phyloP scores from a whole-genome alignment of 1,140 invertebrate genomes.

The Onthophagus taurus region DNA sequence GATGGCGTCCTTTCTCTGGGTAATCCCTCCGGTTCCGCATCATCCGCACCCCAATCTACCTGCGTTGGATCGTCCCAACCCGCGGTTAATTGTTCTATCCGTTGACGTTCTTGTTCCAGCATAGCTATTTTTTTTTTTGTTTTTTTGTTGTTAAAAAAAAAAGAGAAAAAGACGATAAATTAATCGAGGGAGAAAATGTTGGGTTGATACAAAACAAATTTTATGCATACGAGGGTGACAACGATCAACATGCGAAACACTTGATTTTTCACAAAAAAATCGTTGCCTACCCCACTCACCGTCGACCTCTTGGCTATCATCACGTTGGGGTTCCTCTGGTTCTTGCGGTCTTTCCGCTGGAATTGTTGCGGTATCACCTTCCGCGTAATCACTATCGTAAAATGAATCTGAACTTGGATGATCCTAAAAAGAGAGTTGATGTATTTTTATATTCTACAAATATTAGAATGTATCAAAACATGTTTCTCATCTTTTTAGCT shows the following conservation, averaged over 20 bases:
- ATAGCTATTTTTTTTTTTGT: constrained; percentile 49
- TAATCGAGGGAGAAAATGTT: no score
- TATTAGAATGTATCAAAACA: no score
- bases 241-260: constrained; percentile 21
- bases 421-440: constrained; percentile 44
- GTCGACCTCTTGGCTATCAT: constrained; percentile 56
- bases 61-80: constrained; percentile 77
- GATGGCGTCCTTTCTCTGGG: constrained; percentile 37
- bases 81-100: constrained; percentile 61
- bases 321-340: constrained; percentile 40
- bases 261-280: constrained; percentile 19
- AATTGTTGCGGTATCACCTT: constrained; percentile 45
- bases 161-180: constrained; percentile 10
- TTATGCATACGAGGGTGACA: constrained; percentile 12
- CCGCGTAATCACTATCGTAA: constrained; percentile 78
- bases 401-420: constrained; percentile 76
- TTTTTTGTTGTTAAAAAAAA: not conserved
- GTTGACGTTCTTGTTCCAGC: constrained; percentile 60
- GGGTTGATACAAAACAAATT: constrained; percentile 8
- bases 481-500: no score
- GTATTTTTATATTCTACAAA: no score
- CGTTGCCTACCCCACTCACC: constrained; percentile 46
- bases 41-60: constrained; percentile 68
- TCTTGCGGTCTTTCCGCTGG: constrained; percentile 36
- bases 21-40: constrained; percentile 31